Conservation (phyloP, 1,140 invertebrate genomes). For the Cydia amplana region DNA sequence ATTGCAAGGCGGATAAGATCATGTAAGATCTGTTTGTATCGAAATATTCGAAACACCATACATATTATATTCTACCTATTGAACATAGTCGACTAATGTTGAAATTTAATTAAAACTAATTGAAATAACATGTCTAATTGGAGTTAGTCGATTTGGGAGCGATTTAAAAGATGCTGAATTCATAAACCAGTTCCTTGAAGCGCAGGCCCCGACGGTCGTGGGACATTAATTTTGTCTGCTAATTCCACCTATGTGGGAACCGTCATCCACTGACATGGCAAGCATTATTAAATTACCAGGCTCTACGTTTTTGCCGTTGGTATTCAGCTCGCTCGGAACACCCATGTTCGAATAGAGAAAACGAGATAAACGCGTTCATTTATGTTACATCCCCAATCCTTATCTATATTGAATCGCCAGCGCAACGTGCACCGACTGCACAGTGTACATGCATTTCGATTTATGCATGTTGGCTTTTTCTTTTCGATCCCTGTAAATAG, state of each 20-base stretch:
- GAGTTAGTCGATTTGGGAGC: slow-evolving; percentile 10
- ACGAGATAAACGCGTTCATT: slow-evolving; percentile 12
- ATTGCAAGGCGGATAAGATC: slow-evolving; percentile 8
- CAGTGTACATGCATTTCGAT: slow-evolving; percentile 14
- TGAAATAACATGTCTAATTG: slow-evolving; percentile 6
- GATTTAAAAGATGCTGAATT: slow-evolving; percentile 19
- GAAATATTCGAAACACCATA: too few species aligned
- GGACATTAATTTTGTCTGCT: slow-evolving; percentile 50
- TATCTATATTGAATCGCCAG: slow-evolving; percentile 22
- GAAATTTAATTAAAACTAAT: background rate
- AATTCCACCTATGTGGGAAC: slow-evolving; percentile 51
- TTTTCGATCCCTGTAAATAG: background rate
- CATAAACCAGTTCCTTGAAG: slow-evolving; percentile 12
- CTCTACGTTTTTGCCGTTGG: slow-evolving; percentile 7
- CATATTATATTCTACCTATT: too few species aligned
- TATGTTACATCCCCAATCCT: slow-evolving; percentile 4
- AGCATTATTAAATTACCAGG: slow-evolving; percentile 35
- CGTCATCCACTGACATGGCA: slow-evolving; percentile 33
- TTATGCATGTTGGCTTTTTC: slow-evolving; percentile 6
- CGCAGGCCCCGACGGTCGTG: background rate
- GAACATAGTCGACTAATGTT: background rate
- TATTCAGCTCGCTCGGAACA: background rate
- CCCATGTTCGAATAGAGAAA: slow-evolving; percentile 16
- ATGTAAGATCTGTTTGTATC: background rate
- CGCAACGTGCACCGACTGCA: slow-evolving; percentile 15